Conservation (phyloP, 2,888 invertebrate genomes). For the Caenorhabditis angaria region DNA sequence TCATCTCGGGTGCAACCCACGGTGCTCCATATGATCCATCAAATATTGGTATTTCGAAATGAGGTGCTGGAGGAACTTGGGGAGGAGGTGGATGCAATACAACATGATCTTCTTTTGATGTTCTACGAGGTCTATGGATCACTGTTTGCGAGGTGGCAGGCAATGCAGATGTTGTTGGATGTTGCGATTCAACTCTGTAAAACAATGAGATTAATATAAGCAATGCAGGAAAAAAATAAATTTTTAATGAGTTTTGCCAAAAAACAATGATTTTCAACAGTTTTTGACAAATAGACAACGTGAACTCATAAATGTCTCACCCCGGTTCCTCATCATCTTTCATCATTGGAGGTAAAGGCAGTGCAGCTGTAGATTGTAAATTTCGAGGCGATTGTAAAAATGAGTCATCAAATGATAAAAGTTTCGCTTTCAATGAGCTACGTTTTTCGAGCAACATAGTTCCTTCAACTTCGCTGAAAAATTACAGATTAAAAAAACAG, state of each 20-base stretch:
- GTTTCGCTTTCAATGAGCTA: constrained; percentile 76
- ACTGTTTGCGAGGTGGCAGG: constrained; percentile 17
- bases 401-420: constrained; percentile 71
- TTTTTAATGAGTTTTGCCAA: not conserved
- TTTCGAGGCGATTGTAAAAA: constrained; percentile 69
- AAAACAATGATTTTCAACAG: not conserved
- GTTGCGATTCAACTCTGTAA: not conserved
- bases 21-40: not conserved
- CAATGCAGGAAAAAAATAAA: not conserved
- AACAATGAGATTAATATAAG: not conserved
- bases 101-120: not conserved
- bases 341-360: constrained; percentile 36
- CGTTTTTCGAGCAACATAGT: constrained; percentile 94
- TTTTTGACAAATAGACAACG: not conserved
- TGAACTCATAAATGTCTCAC: not conserved
- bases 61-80: not conserved
- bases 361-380: constrained; percentile 55
- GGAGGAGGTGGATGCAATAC: not conserved
- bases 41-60: not conserved
- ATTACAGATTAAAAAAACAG: not conserved
- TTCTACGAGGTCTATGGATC: not conserved
- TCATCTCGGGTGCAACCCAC: too few relatives aligned
- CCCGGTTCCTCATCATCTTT: constrained; percentile 37
- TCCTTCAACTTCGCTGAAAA: constrained; percentile 93
- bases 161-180: constrained; percentile 16